A percentile compares a stretch with the other conserved stretches of the same genome.
Conservation (phyloP, 1,140 invertebrate genomes). For the Nasonia vitripennis region DNA sequence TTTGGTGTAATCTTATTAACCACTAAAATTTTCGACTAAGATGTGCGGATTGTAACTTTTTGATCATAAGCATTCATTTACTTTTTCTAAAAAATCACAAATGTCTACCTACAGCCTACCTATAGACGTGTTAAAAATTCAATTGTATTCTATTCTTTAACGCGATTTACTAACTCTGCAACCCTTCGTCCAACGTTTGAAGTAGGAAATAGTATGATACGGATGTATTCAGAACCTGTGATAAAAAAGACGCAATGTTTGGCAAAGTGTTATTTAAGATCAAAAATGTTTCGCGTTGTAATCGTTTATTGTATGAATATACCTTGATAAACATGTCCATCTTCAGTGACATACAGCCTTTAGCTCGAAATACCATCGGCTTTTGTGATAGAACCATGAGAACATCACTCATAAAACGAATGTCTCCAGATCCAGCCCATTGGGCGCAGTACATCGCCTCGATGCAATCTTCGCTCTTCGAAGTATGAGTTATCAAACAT, state of each 20-base stretch:
- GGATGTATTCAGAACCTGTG: slow-evolving; percentile 55
- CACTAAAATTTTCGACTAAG: too few relatives aligned
- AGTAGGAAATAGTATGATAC: slow-evolving; percentile 58
- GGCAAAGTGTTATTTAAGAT: too few relatives aligned
- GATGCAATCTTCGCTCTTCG: slow-evolving; percentile 2
- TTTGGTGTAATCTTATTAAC: too few relatives aligned
- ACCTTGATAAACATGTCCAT: slow-evolving; percentile 58
- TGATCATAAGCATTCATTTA: too few relatives aligned
- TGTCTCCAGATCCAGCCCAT: slow-evolving; percentile 51
- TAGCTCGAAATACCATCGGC: slow-evolving; percentile 54
- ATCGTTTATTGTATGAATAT: not conserved
- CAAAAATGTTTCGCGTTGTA: too few relatives aligned
- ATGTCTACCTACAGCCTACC: too few relatives aligned
- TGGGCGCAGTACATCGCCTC: slow-evolving; percentile 1
- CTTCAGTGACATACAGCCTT: slow-evolving; percentile 54
- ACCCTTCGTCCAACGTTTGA: slow-evolving; percentile 38
- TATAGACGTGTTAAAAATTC: too few relatives aligned
- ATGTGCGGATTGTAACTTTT: too few relatives aligned
- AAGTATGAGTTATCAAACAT: not conserved
- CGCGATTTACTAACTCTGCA: too few relatives aligned
- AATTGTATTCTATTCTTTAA: too few relatives aligned
- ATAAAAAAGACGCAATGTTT: not conserved
- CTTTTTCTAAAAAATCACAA: too few relatives aligned
- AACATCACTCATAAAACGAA: slow-evolving; percentile 40
- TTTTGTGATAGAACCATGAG: slow-evolving; percentile 56